Base-by-base conservation (phyloP, 2,113 vertebrate species). In the Ammodytes dubius region DNA sequence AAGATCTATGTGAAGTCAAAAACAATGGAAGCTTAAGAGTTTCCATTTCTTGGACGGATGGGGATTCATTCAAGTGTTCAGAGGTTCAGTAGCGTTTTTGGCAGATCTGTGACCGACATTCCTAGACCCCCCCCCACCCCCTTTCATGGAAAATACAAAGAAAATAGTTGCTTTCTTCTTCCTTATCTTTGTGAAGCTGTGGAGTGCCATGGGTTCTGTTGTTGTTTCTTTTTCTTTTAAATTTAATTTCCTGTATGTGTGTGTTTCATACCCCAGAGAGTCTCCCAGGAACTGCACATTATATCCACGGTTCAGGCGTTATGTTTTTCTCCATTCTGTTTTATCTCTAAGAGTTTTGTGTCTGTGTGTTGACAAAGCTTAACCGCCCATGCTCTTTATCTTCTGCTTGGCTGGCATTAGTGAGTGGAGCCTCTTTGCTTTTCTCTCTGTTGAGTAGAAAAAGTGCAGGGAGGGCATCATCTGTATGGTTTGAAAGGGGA, bases 331-430 rank as follows among this genome's bases (percentile, higher is more conserved):
- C 64, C 56, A 11, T 53, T 83, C 64, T 40, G 13, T 82, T 83
- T 85, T 73, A 82, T 85, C 76, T 85, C 50, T 53, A n/a, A 45
- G 76, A 79, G 46, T 77, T 82, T 63, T 84, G 60, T 81, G 75
- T 87, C 74, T 76, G 59, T 4, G 71, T 85, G 79, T 88, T 82
- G 86, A 89, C 79, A 87, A 86, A 85, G 74, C 85, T 80, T 60
- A 85, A 87, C 56, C 42, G 49, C 50, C 72, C 66, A 65, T 71
- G 60, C 75, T 74, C 75, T 79, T 81, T 70, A 79, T 84, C 74
- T 79, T 81, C 68, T 77, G 61, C 83, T 76, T 40, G 35, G 70
- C 74, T 70, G 71, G 82, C 77, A 71, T 81, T 56, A 74, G 65
- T 27, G 76, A 74, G 43, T 27, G 56, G 43, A 77, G 72, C 74